phyloP scores from a whole-genome alignment of 2,888 invertebrate species.

The Caenorhabditis doughertyi region DNA sequence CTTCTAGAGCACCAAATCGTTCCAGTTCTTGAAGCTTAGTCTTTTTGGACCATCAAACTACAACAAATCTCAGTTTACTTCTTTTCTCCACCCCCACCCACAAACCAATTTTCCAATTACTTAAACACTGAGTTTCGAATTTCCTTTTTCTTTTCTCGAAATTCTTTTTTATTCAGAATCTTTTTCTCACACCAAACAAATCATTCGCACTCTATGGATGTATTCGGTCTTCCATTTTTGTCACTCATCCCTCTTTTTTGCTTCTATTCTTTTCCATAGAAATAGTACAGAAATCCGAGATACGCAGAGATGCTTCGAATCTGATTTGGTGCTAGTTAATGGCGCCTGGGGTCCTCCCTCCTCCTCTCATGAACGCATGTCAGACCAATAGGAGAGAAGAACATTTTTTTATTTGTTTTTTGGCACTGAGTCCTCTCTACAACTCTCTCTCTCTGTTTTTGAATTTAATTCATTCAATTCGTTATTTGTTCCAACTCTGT shows the following conservation, averaged over 20 bases:
- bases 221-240: neutral
- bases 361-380: slow-evolving; percentile 51
- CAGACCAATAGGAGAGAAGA: neutral
- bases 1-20: neutral
- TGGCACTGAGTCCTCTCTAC: neutral
- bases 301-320: slow-evolving; percentile 18
- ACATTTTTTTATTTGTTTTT: slow-evolving; percentile 8
- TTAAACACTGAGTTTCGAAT: neutral
- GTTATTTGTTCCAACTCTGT: too few species aligned
- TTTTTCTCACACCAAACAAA: neutral
- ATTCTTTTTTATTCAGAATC: too few species aligned
- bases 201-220: too few species aligned
- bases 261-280: neutral
- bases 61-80: neutral
- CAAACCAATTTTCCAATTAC: neutral
- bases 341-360: slow-evolving; percentile 51
- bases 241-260: neutral
- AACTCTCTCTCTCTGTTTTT: neutral
- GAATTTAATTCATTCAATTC: neutral
- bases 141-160: neutral
- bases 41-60: too few species aligned
- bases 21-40: too few species aligned
- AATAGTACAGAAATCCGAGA: slow-evolving; percentile 2
- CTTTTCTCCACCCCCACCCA: neutral
- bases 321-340: slow-evolving; percentile 51